Base-by-base conservation (phyloP, 2,888 invertebrate genomes). In the Ellobium chinense region DNA sequence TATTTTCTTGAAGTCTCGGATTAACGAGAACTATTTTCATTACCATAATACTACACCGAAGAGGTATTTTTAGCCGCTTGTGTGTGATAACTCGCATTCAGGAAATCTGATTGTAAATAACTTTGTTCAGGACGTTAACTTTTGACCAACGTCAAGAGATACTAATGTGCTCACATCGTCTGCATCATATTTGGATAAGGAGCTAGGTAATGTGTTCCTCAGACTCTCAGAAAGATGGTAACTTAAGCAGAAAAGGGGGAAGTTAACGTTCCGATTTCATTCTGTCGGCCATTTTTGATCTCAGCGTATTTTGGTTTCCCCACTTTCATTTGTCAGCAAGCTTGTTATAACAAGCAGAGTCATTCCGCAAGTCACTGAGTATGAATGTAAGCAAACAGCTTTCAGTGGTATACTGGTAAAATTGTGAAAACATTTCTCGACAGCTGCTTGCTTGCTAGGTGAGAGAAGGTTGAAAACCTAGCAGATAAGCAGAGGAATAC, bases 11-110 rank as follows among this genome's bases (percentile, higher is more conserved):
- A 78, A 72, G 46, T 83, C 83, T 81, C 83, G 83, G n/a, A 46
- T 5, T 4, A 68, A 70, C 75, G 81, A 76, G 81, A 81, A 62
- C 62, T 65, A 78, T 70, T 75, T n/a, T 81, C 78, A 83, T 83
- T 83, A 83, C 83, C 78, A 70, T 79, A 81, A 81, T 81, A 76
- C 65, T 65, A 31, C 69, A 70, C 70, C 62, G 77, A 65, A 34
- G 69, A 77, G 65, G 78, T 74, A 63, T 72, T 72, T 81, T 81
- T 75, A 81, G 70, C 54, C 27, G 65, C 68, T 81, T 68, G 66
- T 77, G 78, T 78, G 69, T 62, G 78, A 46, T 65, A 74, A 66
- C 75, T 66, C 65, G 60, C 56, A 58, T 72, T 54, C 46, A 78
- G 72, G 63, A 80, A 81, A 75, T 66, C 73, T 36, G 34, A 78